Evolutionary conservation across 2,888 invertebrate species (phyloP), one percentile per base, ranked within the genome.

Genomic region (Acheta domesticus): DNA sequence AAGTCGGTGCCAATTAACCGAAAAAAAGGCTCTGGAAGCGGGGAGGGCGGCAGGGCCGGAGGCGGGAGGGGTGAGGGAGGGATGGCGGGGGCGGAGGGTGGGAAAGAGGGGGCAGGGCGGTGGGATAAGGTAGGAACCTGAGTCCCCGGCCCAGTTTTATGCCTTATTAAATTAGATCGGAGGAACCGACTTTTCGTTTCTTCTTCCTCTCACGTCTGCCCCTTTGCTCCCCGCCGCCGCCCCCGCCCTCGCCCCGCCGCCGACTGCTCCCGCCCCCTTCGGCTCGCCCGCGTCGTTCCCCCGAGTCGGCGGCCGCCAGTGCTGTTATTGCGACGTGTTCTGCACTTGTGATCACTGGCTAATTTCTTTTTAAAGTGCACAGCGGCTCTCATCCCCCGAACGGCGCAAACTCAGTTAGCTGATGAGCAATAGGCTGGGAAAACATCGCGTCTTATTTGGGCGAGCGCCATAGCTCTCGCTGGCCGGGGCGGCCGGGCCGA

Each of bases 121-220:
- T 19, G 50, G 48, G 48, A 20, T 74, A 75, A 48, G 23, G 21
- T 75, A 75, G 75, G 49, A 49, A 74, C 74, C 74, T 74, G 21
- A 76, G 19, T 19, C 49, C 50, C 73, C 75, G 48, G 75, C 78
- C 81, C 80, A 78, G 81, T 80, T 82, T 82, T 82, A 80, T 82
- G 80, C 82, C 80, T 82, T 82, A 82, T 82, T 82, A 82, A 82
- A 82, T 82, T 82, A 82, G 81, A 81, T 82, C 79, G 80, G 81
- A 78, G 81, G 78, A 49, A 77, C 62, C 79, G 80, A 74, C 74
- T 80, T 75, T 81, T 80, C 74, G 73, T 62, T 78, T 80, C 75
- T 79, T 77, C 80, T 80, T 81, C 81, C 79, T 75, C 81, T 82
- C 82, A 82, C 82, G 82, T 82, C 79, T n/a, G 36, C 36, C 14